Evolutionary conservation across 2,113 vertebrate genomes (phyloP).

Genomic region (Saccopteryx leptura): DNA sequence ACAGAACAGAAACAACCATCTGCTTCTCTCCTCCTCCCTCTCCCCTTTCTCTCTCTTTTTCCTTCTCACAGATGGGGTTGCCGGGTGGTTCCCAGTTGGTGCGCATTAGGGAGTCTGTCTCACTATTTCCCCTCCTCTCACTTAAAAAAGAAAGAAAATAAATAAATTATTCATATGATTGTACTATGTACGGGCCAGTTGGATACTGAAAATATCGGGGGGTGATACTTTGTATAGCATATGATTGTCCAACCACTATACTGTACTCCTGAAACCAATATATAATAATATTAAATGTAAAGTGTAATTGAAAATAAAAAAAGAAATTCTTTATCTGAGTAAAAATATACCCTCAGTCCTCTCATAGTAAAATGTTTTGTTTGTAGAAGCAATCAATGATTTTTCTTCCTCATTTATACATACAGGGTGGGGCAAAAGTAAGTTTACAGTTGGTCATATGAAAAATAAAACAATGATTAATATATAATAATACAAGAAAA

Average conservation of each 20-base stretch:
- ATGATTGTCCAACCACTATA: not conserved
- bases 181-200: not conserved
- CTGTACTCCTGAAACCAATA: not conserved
- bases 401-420: not conserved
- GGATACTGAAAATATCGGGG: not conserved
- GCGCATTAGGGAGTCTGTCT: too few relatives aligned
- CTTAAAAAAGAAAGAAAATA: too few relatives aligned
- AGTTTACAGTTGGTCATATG: too few relatives aligned
- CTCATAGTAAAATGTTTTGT: not conserved
- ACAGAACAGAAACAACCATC: too few relatives aligned
- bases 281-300: not conserved
- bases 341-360: not conserved
- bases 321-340: not conserved
- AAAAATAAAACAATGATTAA: too few relatives aligned
- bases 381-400: not conserved
- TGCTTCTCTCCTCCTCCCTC: too few relatives aligned
- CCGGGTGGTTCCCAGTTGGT: too few relatives aligned
- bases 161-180: constrained; percentile 4
- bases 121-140: too few relatives aligned
- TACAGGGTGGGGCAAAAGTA: not conserved
- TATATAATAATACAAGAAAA: too few relatives aligned
- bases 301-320: not conserved
- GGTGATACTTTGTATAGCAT: not conserved
- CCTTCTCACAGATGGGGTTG: too few relatives aligned
- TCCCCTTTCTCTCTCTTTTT: too few relatives aligned